These are phyloP conservation scores for Sphaeridia pumilis DNA, from an alignment of 2,888 invertebrate genomes.

Conservation along the genomic window DNA sequence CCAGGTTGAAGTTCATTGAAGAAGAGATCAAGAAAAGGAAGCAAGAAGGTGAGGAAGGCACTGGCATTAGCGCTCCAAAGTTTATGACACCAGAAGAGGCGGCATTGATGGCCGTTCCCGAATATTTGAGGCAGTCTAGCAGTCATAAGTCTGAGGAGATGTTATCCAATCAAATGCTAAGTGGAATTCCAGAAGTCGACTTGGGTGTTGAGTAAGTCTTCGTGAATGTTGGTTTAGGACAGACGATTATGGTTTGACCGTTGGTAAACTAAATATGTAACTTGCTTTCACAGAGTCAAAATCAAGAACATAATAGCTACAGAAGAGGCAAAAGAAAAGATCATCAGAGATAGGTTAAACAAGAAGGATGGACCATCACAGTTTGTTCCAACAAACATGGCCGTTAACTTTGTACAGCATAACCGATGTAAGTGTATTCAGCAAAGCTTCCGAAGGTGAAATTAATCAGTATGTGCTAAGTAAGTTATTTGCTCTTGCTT, in stretches of 20 bases:
- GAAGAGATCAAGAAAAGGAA: conserved; percentile 52
- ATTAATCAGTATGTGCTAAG: not conserved
- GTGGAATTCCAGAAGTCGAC: conserved; percentile 98
- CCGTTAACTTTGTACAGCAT: conserved; percentile 95
- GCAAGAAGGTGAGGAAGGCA: conserved; percentile 39
- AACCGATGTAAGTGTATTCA: conserved; percentile 63
- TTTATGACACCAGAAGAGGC: conserved; percentile 82
- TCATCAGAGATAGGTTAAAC: conserved; percentile 76
- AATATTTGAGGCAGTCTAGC: conserved; percentile 72
- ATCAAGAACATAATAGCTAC: conserved; percentile 98
- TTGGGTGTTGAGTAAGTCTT: conserved; percentile 78
- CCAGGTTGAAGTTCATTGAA: conserved; percentile 67
- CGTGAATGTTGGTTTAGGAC: not conserved
- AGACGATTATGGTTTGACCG: too few species aligned
- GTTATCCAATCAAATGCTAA: conserved; percentile 99
- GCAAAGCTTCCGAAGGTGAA: not conserved
- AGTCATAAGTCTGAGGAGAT: conserved; percentile 91
- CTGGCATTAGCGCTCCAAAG: conserved; percentile 40
- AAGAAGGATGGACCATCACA: conserved; percentile 87
- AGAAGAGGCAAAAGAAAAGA: conserved; percentile 89
- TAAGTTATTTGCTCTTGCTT: not conserved
- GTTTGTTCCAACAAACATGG: conserved; percentile 96
- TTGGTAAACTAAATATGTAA: too few species aligned
- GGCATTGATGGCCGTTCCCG: conserved; percentile 76
- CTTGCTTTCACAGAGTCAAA: conserved; percentile 55